Evolutionary conservation across 2,797 vertebrate genomes (phyloP), one percentile per base, ranked within the genome.

Genomic region (Clamator glandarius): DNA sequence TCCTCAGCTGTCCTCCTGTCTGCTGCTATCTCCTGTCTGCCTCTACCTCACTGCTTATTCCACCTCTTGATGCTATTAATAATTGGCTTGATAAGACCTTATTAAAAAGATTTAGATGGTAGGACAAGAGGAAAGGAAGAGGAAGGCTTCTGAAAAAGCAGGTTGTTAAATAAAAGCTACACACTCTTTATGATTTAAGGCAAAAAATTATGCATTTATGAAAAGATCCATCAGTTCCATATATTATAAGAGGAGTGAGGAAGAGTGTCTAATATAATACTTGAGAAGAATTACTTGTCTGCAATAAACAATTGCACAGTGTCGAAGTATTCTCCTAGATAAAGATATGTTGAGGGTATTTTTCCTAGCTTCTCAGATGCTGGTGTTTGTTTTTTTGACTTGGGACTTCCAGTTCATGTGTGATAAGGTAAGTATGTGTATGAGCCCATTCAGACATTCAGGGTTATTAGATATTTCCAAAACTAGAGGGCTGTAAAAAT

Each of bases 351-450:
- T 75, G 58, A n/a, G 5, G 20, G 3, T 9, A 28, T 24, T 68
- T 44, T 18, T 18, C 31, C 19, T 46, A 24, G 46, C 41, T 68
- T 69, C 25, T 78, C 12, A n/a, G 4, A 6, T 48, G 4, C 57
- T 57, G 6, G 14, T 54, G 3, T 48, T 62, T 50, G 26, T 52
- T 44, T 61, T 66, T 50, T 54, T 21, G 8, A 25, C 11, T 41
- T 77, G 28, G 6, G 15, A 50, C 12, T 69, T 31, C 2, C 0
- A 3, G 31, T 35, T 83, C 3, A 18, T 5, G 0, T 41, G 11
- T 46, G 31, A 46, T 54, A 51, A 58, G 62, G 2, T 52, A 55
- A 50, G 6, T 48, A 28, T 3, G 2, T 64, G 3, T 33, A 41
- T 31, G 3, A 73, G 5, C 17, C 7, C 7, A 15, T 59, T 66